Conservation (phyloP, 2,113 vertebrate genomes). For the Pica pica region DNA sequence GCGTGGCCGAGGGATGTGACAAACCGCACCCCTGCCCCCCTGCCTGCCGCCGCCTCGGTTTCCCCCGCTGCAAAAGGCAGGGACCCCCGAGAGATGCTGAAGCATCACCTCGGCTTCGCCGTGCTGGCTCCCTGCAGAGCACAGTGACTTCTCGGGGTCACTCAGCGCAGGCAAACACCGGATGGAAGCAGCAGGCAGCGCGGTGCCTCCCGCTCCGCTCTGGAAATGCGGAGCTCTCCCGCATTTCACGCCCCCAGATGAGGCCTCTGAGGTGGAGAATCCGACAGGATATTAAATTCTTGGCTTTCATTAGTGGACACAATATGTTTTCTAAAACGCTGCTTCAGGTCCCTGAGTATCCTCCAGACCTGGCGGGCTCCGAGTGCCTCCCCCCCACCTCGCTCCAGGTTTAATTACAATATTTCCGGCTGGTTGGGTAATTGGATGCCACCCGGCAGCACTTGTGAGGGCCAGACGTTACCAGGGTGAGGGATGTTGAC, state of each 20-base stretch:
- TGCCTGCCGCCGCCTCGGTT: not conserved
- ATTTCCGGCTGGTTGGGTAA: not conserved
- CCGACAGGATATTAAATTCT: not conserved
- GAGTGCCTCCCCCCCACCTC: not conserved
- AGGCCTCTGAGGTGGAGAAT: not conserved
- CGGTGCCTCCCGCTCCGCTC: not conserved
- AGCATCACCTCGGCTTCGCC: not conserved
- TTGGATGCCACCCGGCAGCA: not conserved
- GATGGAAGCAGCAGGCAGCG: rapidly evolving
- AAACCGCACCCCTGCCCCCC: not conserved
- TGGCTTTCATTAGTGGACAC: not conserved
- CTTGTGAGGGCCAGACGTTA: not conserved
- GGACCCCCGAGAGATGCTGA: rapidly evolving
- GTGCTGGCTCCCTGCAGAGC: not conserved
- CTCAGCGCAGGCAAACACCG: rapidly evolving
- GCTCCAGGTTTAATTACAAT: not conserved
- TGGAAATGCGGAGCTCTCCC: not conserved
- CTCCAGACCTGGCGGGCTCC: not conserved
- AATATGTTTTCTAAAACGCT: not conserved
- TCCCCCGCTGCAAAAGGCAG: not conserved
- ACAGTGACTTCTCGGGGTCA: not conserved
- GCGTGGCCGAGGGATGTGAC: rapidly evolving
- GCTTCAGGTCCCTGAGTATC: not conserved
- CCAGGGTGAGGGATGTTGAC: not conserved
- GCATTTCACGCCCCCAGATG: not conserved